Evolutionary conservation across 2,113 vertebrate genomes (phyloP).

Genomic region (Gambusia holbrooki): DNA sequence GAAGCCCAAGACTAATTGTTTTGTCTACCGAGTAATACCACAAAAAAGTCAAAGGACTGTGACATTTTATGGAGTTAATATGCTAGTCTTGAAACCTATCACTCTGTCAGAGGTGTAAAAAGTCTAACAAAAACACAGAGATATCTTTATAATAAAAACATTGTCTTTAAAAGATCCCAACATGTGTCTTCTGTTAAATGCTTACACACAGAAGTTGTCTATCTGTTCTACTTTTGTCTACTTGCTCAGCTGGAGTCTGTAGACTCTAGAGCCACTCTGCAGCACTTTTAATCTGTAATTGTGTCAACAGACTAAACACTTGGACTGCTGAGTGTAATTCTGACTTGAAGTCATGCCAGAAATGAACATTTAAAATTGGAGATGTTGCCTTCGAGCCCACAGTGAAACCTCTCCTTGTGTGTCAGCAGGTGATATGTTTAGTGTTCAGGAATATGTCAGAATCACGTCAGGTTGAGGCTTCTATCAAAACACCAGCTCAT

Average conservation of each 20-base stretch:
- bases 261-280: constrained; percentile 45
- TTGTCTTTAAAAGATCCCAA: constrained; percentile 20
- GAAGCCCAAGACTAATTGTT: neutral
- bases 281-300: constrained; percentile 43
- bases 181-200: neutral
- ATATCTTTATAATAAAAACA: constrained; percentile 21
- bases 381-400: constrained; percentile 14
- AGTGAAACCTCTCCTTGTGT: constrained; percentile 17
- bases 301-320: constrained; percentile 58
- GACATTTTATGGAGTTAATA: neutral
- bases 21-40: neutral
- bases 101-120: constrained; percentile 4
- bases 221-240: constrained; percentile 21
- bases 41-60: neutral
- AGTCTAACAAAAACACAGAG: constrained; percentile 14
- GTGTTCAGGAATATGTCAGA: constrained; percentile 22
- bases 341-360: constrained; percentile 72
- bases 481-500: constrained; percentile 41
- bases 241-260: constrained; percentile 35
- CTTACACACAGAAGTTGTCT: constrained; percentile 40
- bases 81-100: constrained; percentile 8
- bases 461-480: constrained; percentile 42
- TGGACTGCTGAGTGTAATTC: constrained; percentile 52
- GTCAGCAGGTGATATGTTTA: constrained; percentile 14
- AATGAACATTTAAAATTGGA: constrained; percentile 55